Evolutionary conservation across 2,113 vertebrate species (phyloP).

Genomic region (Perognathus longimembris): DNA sequence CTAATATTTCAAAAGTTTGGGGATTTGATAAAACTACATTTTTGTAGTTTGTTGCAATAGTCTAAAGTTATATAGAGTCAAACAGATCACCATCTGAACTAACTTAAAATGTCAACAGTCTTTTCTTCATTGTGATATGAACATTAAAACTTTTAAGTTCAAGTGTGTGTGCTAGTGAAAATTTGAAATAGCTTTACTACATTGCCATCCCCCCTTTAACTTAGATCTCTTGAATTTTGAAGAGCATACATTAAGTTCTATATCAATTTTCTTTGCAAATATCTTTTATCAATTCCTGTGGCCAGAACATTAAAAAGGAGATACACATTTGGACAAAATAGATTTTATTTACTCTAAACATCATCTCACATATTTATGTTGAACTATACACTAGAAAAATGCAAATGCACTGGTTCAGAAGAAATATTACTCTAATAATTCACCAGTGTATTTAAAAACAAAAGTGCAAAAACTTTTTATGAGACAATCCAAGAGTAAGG

Average conservation of each 20-base stretch:
- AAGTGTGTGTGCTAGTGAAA: background rate
- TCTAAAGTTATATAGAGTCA: background rate
- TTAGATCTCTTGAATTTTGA: background rate
- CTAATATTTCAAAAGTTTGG: background rate
- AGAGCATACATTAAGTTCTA: background rate
- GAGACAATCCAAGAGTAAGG: slow-evolving; percentile 7
- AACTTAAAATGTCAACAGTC: background rate
- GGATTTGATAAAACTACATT: background rate
- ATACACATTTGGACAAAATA: background rate
- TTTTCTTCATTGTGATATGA: background rate
- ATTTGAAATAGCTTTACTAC: background rate
- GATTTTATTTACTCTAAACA: background rate
- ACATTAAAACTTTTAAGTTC: background rate
- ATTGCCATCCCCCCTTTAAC: background rate
- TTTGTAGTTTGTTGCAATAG: slow-evolving; percentile 5
- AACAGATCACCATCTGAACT: background rate
- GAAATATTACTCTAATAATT: slow-evolving; percentile 19
- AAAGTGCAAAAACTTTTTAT: background rate
- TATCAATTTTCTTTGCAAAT: background rate
- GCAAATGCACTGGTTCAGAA: background rate
- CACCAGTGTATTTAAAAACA: background rate
- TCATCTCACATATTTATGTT: background rate
- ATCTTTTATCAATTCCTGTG: background rate
- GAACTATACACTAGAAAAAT: background rate
- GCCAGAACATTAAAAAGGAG: background rate